These are phyloP conservation scores for Siniperca scherzeri DNA, from an alignment of 2,797 vertebrate genomes.

Conservation along the genomic window DNA sequence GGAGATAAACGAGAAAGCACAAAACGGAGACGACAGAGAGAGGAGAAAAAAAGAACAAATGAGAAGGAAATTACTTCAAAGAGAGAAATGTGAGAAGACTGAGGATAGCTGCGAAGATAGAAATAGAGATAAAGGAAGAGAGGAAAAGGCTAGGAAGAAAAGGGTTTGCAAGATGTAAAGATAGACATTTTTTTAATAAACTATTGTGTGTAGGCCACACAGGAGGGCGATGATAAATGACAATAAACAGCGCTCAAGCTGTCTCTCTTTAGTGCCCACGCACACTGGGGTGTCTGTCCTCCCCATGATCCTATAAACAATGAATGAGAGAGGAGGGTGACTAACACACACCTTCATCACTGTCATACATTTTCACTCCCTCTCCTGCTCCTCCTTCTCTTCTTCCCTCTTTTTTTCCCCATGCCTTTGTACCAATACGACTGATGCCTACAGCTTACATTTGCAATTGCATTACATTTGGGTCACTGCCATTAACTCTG, in stretches of 20 bases:
- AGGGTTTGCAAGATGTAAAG: not conserved
- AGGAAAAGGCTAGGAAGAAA: not conserved
- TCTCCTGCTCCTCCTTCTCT: slow-evolving; percentile 1
- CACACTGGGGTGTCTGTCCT: slow-evolving; percentile 35
- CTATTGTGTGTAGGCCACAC: not conserved
- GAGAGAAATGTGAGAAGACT: slow-evolving; percentile 20
- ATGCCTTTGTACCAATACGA: not conserved
- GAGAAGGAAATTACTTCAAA: slow-evolving; percentile 17
- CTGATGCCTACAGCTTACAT: slow-evolving; percentile 11
- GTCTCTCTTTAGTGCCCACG: slow-evolving; percentile 18
- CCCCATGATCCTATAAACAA: slow-evolving; percentile 22
- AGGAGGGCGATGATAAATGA: slow-evolving; percentile 36
- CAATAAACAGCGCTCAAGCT: slow-evolving; percentile 21
- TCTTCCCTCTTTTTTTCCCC: slow-evolving; percentile 1
- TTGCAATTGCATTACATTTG: not conserved
- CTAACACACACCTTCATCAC: slow-evolving; percentile 44
- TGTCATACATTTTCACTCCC: slow-evolving; percentile 28
- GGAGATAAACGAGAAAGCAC: too few relatives aligned
- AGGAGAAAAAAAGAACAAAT: not conserved
- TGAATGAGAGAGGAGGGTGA: slow-evolving; percentile 34
- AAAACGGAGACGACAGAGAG: slow-evolving; percentile 15
- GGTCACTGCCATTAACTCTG: slow-evolving; percentile 32
- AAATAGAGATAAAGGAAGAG: slow-evolving; percentile 23
- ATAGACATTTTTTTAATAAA: not conserved
- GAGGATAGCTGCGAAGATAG: slow-evolving; percentile 12